Evolutionary conservation across 1,140 invertebrate species (phyloP), one percentile per base, ranked within the genome.

Genomic region (Delia radicum): DNA sequence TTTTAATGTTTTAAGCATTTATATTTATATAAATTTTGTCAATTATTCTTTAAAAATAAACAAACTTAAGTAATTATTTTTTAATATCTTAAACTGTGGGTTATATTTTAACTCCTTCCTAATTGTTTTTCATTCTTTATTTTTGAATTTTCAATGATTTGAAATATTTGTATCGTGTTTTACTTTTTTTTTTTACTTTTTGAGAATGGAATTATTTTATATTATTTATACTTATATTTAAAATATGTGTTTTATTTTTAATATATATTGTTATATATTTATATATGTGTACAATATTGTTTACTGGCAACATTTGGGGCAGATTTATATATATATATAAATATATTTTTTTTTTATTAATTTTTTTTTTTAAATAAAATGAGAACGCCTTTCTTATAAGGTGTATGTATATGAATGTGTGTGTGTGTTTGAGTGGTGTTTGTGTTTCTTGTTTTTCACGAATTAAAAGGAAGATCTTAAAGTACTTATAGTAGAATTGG

Each of bases 231-330:
- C 65, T 69, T 69, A 69, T 33, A 69, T 33, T 69, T 33, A 18
- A 29, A 29, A 67, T 21, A 55, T 55, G 24, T 55, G 48, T 29
- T 28, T n/a, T 31, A 67, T 67, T 65, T 31, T 65, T 28, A 15
- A 24, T 65, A 2, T 67, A 4, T 67, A 33, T 69, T 21, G 12
- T 37, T 69, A 33, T 33, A 18, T 69, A 18, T 67, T n/a, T 29
- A 21, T 18, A 28, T 65, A 65, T 69, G 65, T 69, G 65, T 69
- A 69, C 65, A 69, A 37, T 69, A 69, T 69, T 69, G 24, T 69
- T 69, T 69, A 69, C 65, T 33, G 65, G 65, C 65, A 69, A 69
- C 37, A 69, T 37, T 69, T 69, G n/a, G 65, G 65, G 65, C 65
- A 55, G 48, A 55, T 69, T 69, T 33, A 18, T 67, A 7, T 29